Conservation (phyloP, 2,888 invertebrate genomes). For the Physocephala rufipes region DNA sequence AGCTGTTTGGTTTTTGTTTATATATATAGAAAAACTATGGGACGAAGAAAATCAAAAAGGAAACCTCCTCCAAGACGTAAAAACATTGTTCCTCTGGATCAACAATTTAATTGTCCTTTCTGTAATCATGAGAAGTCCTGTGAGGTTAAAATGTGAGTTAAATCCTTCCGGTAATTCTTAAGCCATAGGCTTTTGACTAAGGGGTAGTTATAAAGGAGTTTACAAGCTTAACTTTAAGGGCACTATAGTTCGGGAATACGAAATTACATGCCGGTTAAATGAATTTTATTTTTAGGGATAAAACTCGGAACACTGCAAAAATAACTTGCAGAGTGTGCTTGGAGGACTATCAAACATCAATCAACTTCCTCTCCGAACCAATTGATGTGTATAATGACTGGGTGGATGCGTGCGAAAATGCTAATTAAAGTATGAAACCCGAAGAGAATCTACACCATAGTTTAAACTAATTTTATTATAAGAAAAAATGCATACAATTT, state of each 20-base stretch:
- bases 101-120: constrained; percentile 98
- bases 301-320: constrained; percentile 90
- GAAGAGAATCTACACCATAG: no score
- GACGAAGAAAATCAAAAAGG: constrained; percentile 94
- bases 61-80: constrained; percentile 97
- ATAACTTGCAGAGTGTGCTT: constrained; percentile 95
- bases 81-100: constrained; percentile 91
- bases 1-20: background rate
- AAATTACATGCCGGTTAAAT: background rate
- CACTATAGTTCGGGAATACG: background rate
- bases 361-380: constrained; percentile 95
- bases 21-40: constrained; percentile 73
- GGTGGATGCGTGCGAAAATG: constrained; percentile 98
- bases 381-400: constrained; percentile 99
- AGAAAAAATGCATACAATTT: no score
- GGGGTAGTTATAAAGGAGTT: background rate
- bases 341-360: constrained; percentile 96
- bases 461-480: no score
- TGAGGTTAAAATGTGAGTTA: constrained; percentile 96
- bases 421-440: constrained; percentile 71
- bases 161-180: background rate
- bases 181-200: background rate
- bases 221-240: background rate
- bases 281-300: constrained; percentile 78
- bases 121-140: constrained; percentile 99